These are phyloP conservation scores for Microplitis deprimator DNA, from an alignment of 2,888 invertebrate species.

Conservation along the genomic window DNA sequence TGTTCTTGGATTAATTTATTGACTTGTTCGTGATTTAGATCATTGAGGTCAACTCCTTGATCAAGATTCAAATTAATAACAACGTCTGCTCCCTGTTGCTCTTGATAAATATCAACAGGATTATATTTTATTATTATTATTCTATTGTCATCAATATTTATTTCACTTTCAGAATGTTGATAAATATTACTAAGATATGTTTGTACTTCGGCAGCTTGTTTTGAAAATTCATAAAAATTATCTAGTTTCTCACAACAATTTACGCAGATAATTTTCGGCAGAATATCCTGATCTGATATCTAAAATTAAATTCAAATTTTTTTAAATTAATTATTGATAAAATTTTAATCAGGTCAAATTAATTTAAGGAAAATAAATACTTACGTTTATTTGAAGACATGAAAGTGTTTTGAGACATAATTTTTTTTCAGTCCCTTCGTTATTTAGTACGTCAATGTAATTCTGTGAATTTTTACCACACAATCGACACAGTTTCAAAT, in stretches of 20 bases:
- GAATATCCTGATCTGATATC: conserved; percentile 58
- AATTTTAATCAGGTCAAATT: no score
- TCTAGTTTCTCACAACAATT: conserved; percentile 58
- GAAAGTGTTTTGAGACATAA: conserved; percentile 58
- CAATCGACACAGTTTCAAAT: conserved; percentile 48
- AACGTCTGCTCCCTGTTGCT: conserved; percentile 29
- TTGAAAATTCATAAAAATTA: conserved; percentile 59
- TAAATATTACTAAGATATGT: conserved; percentile 55
- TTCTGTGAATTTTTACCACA: conserved; percentile 51
- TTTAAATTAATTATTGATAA: neutral
- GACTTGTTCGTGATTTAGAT: neutral
- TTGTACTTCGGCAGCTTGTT: conserved; percentile 58
- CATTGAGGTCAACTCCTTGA: conserved; percentile 16
- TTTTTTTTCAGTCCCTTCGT: conserved; percentile 54
- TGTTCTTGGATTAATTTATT: neutral
- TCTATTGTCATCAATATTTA: conserved; percentile 23
- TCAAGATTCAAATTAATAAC: conserved; percentile 13
- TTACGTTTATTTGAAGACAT: conserved; percentile 62
- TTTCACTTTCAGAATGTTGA: conserved; percentile 42
- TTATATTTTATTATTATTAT: neutral
- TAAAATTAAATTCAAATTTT: conserved; percentile 42
- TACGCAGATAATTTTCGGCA: conserved; percentile 59
- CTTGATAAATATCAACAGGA: conserved; percentile 34
- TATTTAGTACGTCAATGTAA: conserved; percentile 57
- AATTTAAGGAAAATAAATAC: conserved; percentile 1